Evolutionary conservation across 2,113 vertebrate species (phyloP), one percentile per base, ranked within the genome.

Genomic region (Dicentrarchus labrax): DNA sequence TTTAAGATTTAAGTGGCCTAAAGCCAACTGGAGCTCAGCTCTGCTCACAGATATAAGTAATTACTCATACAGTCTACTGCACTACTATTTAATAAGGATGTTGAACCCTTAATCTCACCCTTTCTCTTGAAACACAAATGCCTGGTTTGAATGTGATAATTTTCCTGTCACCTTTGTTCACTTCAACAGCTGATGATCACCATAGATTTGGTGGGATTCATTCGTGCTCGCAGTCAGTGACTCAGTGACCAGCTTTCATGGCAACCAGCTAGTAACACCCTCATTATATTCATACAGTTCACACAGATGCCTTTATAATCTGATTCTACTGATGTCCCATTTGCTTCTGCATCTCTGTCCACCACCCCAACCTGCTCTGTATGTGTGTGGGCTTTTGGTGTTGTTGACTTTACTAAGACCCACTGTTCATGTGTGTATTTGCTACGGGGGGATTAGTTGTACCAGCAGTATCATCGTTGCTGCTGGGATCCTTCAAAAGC

Each of bases 11-110:
- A 8, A 73, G 3, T 45, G 47, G 38, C 15, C 21, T 24, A 5
- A 1, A 13, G 38, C 51, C 61, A n/a, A 22, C 12, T 51, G 71
- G 38, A 79, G 76, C 17, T 61, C 51, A 15, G 54, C 67, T 76
- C 38, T 5, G 39, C 51, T 66, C 47, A 61, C 12, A 6, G 7
- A 65, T 61, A 50, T 45, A 36, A 22, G 5, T 8, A 8, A n/a
- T 30, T 56, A 47, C 62, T 61, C 48, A 30, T n/a, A 16, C 78
- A 53, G 47, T 53, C 48, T 53, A 39, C 4, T 16, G 9, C 16
- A 24, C 22, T 45, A 1, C 9, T 13, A 11, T 39, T 57, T 22
- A 48, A 72, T 36, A 38, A 19, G 11, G 2, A 48, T 54, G 51
- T 1, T 65, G 13, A 64, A 77, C 24, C 47, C 48, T 24, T 76